Evolutionary conservation across 1,140 invertebrate genomes (phyloP), one percentile per base, ranked within the genome.

Genomic region (Drosophila albomicans): DNA sequence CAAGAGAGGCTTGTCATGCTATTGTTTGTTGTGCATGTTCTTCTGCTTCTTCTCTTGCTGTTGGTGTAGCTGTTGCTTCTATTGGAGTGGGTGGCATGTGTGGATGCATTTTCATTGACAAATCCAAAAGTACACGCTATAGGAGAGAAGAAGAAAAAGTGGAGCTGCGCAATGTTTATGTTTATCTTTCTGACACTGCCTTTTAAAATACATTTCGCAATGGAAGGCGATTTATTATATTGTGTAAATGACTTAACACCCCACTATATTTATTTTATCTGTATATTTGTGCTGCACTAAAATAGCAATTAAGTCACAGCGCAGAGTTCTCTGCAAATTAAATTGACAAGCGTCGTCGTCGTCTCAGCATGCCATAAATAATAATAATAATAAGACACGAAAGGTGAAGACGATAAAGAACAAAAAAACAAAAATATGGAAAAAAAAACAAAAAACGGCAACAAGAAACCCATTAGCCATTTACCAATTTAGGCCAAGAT

Each of bases 401-500:
- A 52, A 28, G 45, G 11, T 41, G 13, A 65, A 67, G 28, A 20
- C 16, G 54, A 51, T 20, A 16, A 74, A 8, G n/a, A 52, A 38
- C 56, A 52, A 45, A 38, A 28, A 51, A 41, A 10, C 3, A 41
- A 41, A 41, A 41, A 10, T 32, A 32, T 32, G 7, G 30, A 32
- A 41, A 41, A 41, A 41, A 41, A 41, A n/a, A 41, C 0, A 41
- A 41, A 41, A 43, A 43, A n/a, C 11, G n/a, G 41, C 16, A 54
- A 41, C 30, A 74, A 56, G 56, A 46, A 69, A 68, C 69, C 74
- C 70, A 87, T 88, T 87, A 88, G 80, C 66, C 74, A 75, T 84
- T 80, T 88, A 75, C 69, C 81, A 71, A 86, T 79, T 78, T 75
- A 56, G 70, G 64, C 65, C 78, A 82, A 82, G 73, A 82, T 79